These are phyloP conservation scores for Eulimnadia texana DNA, from an alignment of 1,140 invertebrate species.

Conservation along the genomic window DNA sequence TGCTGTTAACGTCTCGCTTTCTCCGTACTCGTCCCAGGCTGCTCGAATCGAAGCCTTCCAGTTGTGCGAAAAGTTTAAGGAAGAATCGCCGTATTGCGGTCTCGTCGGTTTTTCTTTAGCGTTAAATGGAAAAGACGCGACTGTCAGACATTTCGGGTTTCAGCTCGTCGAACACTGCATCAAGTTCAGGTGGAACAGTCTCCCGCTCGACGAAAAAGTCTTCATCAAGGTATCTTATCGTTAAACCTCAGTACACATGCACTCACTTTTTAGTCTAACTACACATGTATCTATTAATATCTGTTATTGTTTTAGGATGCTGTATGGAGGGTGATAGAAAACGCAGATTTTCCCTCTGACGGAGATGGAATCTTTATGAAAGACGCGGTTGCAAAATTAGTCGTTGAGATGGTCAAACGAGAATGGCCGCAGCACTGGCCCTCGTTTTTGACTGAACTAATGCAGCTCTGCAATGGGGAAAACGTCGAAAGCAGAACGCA, in stretches of 20 bases:
- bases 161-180: constrained; percentile 81
- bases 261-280: background rate
- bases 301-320: constrained; percentile 40
- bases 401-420: constrained; percentile 87
- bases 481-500: constrained; percentile 71
- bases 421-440: constrained; percentile 95
- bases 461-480: constrained; percentile 44
- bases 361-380: constrained; percentile 54
- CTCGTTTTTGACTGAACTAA: constrained; percentile 59
- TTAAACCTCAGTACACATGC: background rate
- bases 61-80: constrained; percentile 45
- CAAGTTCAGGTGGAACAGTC: constrained; percentile 77
- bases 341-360: constrained; percentile 37
- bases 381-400: constrained; percentile 67
- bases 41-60: constrained; percentile 54
- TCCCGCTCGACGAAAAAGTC: constrained; percentile 67
- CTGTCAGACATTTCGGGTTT: constrained; percentile 71
- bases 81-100: constrained; percentile 67
- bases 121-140: constrained; percentile 48
- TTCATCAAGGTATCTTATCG: constrained; percentile 53
- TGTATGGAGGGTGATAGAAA: constrained; percentile 63
- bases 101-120: constrained; percentile 68
- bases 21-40: background rate
- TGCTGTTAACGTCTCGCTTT: constrained; percentile 1
- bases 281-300: background rate